Evolutionary conservation across 2,888 invertebrate species (phyloP), one percentile per base, ranked within the genome.

Genomic region (Sepioteuthis lessoniana): DNA sequence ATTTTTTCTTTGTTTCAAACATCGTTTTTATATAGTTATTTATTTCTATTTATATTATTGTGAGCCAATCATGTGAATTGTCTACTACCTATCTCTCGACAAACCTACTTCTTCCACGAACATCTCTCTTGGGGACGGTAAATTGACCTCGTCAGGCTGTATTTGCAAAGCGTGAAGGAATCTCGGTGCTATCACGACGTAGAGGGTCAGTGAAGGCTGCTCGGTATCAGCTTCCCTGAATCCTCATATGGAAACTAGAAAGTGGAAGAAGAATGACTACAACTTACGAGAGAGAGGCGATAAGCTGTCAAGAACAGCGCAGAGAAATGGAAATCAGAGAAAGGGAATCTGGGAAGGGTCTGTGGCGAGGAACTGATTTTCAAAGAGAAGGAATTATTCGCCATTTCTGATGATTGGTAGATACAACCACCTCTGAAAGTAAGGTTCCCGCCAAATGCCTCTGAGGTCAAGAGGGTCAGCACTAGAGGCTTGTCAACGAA

Each of bases 81-180:
- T n/a, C 76, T 13, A 76, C 35, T 76, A 13, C n/a, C 13, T 76
- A 35, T 35, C 35, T 76, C n/a, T n/a, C 35, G n/a, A 76, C n/a
- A 16, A n/a, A 16, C 76, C n/a, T 35, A 2, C 35, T 60, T 31
- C 31, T 60, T 76, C 16, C 2, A 19, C 8, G n/a, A 76, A 2
- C n/a, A n/a, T n/a, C n/a, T 76, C 76, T 76, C n/a, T 3, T 76
- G n/a, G n/a, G n/a, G n/a, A 76, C 76, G n/a, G 76, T 16, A 76
- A 35, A 35, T 35, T 76, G 76, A 76, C 76, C 76, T 76, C 76
- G 76, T 76, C n/a, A n/a, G n/a, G 76, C 13, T 76, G 13, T 35
- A 76, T 76, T 76, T 76, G n/a, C 76, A 76, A 76, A 19, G 76
- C 76, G 76, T 76, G 76, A 76, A 76, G n/a, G 76, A 76, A 76